phyloP scores from a whole-genome alignment of 2,797 vertebrate species.

The Syndactyla subalaris region DNA sequence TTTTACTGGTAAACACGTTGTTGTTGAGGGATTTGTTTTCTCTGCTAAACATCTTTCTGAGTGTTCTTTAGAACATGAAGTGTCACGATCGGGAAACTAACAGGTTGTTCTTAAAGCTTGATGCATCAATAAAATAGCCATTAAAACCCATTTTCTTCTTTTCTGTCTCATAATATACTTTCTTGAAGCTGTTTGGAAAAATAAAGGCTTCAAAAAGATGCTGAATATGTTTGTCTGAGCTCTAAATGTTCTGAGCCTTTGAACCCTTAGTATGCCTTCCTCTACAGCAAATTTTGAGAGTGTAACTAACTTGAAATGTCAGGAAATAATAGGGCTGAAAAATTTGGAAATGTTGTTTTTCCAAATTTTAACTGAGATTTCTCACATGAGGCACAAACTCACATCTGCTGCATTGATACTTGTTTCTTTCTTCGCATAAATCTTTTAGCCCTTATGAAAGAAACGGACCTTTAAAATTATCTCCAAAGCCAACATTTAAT shows the following conservation, averaged over 20 bases:
- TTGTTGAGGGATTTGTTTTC: background rate
- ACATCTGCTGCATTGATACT: background rate
- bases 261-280: background rate
- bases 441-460: background rate
- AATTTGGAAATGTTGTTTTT: background rate
- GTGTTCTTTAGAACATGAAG: background rate
- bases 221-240: background rate
- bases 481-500: background rate
- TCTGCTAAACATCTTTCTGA: background rate
- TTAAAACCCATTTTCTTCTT: background rate
- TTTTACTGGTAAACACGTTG: background rate
- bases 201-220: background rate
- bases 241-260: background rate
- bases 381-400: background rate
- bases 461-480: background rate
- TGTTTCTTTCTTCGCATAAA: background rate
- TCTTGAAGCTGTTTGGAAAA: background rate
- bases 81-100: background rate
- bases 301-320: conserved; percentile 11
- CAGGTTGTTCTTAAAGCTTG: background rate
- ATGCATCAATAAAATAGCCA: background rate
- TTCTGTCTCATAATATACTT: background rate
- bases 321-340: background rate
- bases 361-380: background rate
- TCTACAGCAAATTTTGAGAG: background rate